A percentile compares a stretch with the other conserved stretches of the same genome.
Evolutionary conservation across 2,113 vertebrate genomes (phyloP).

Genomic region (Silurus meridionalis): DNA sequence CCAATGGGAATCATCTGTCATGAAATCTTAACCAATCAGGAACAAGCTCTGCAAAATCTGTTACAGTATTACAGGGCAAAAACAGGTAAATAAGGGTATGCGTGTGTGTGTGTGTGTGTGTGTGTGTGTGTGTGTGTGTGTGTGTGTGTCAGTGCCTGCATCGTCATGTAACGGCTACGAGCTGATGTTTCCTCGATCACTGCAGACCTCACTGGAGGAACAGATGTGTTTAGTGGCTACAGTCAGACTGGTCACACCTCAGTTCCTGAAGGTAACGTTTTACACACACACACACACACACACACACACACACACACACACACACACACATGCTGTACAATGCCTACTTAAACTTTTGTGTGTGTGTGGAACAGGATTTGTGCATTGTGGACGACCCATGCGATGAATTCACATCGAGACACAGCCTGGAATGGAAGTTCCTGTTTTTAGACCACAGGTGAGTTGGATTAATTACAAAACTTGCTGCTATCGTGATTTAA

Average conservation of each 20-base stretch:
- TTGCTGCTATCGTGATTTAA: no score
- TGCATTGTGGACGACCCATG: constrained; percentile 73
- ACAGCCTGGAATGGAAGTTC: constrained; percentile 86
- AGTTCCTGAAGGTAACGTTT: constrained; percentile 79
- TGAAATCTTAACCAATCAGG: no score
- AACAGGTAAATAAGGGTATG: background rate
- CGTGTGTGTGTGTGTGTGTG: background rate
- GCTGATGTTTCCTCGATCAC: constrained; percentile 72
- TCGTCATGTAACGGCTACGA: constrained; percentile 83
- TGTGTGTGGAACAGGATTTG: constrained; percentile 73
- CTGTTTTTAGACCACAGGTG: constrained; percentile 84
- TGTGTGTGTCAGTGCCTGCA: constrained; percentile 78
- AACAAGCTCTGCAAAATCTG: no score
- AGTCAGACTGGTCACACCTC: constrained; percentile 79
- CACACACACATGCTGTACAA: background rate
- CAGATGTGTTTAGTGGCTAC: constrained; percentile 88
- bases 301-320: background rate
- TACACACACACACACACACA: background rate
- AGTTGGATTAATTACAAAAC: constrained; percentile 34
- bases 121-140: constrained; percentile 41
- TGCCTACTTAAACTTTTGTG: background rate
- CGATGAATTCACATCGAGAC: constrained; percentile 80
- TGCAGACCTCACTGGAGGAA: constrained; percentile 83
- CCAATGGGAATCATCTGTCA: no score
- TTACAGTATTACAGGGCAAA: no score